Conservation (phyloP, 2,888 invertebrate species). For the Acanthococcus lagerstroemiae region DNA sequence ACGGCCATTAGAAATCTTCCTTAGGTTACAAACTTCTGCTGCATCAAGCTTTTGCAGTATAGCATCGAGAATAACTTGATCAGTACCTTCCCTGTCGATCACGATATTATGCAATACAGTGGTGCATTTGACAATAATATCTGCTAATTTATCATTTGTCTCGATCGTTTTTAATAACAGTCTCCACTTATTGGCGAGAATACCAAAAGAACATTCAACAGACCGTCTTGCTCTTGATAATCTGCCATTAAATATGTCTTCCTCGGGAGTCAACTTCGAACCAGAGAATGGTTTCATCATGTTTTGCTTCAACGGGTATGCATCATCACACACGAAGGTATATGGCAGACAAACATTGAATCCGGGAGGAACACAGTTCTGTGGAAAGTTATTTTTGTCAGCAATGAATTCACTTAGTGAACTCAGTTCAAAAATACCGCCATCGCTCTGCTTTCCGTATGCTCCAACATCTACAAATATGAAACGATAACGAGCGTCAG, state of each 20-base stretch:
- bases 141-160: background rate
- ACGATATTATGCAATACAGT: slow-evolving; percentile 13
- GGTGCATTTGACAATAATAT: slow-evolving; percentile 8
- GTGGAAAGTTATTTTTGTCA: background rate
- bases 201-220: slow-evolving; percentile 22
- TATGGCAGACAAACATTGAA: slow-evolving; percentile 3
- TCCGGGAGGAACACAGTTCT: background rate
- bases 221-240: slow-evolving; percentile 9
- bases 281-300: slow-evolving; percentile 7
- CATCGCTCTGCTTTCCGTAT: background rate
- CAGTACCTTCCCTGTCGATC: slow-evolving; percentile 2
- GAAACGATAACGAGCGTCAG: background rate
- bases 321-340: background rate
- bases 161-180: background rate
- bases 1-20: too few relatives aligned
- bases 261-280: background rate
- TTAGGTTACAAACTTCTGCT: too few relatives aligned
- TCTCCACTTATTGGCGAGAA: slow-evolving; percentile 1
- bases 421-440: background rate
- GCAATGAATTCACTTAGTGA: background rate
- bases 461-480: background rate
- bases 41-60: too few relatives aligned
- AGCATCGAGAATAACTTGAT: too few relatives aligned
- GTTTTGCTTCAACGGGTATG: slow-evolving; percentile 15
- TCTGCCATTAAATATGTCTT: background rate